phyloP scores from a whole-genome alignment of 2,888 invertebrate genomes.

The Geotrupes spiniger region DNA sequence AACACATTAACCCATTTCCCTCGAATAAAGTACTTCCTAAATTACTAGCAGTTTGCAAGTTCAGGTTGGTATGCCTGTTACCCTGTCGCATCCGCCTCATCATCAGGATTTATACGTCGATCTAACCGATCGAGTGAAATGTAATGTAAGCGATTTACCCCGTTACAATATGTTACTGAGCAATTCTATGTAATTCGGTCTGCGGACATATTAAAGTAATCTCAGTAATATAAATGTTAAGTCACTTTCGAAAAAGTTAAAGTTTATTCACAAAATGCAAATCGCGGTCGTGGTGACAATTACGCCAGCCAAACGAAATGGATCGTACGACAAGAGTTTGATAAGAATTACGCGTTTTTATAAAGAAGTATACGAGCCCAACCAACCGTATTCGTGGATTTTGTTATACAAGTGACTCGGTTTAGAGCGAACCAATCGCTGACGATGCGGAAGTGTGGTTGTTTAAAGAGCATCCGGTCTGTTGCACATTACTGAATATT shows the following conservation, averaged over 20 bases:
- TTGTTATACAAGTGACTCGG: no score
- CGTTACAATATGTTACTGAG: conserved; percentile 20
- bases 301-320: no score
- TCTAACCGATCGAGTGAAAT: conserved; percentile 31
- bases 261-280: no score
- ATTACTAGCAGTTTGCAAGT: conserved; percentile 32
- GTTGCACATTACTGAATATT: conserved; percentile 10
- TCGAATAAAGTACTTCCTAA: conserved; percentile 33
- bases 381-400: no score
- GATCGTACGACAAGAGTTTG: no score
- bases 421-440: conserved; percentile 3
- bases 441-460: conserved; percentile 3
- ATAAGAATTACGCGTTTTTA: no score
- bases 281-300: no score
- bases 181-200: neutral
- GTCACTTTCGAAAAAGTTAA: no score
- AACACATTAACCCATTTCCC: conserved; percentile 34
- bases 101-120: conserved; percentile 31
- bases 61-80: conserved; percentile 28
- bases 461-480: conserved; percentile 11
- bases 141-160: conserved; percentile 29
- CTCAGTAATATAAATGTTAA: no score
- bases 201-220: no score
- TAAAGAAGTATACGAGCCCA: no score
- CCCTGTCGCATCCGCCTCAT: conserved; percentile 28